Evolutionary conservation across 2,888 invertebrate genomes (phyloP).

Genomic region (Aphidoletes aphidimyza): DNA sequence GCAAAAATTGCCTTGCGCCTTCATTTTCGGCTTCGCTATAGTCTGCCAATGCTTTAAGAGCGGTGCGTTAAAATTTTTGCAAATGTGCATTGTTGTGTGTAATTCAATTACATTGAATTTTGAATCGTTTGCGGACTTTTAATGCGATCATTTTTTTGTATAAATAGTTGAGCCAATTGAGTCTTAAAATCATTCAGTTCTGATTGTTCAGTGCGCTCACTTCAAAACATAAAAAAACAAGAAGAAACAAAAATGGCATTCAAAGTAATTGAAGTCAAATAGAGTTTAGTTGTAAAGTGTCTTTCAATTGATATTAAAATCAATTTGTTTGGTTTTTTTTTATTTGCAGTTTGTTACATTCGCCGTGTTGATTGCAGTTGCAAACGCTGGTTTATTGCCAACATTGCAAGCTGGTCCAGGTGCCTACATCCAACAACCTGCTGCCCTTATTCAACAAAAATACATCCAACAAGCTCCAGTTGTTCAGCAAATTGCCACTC

Average conservation of each 20-base stretch:
- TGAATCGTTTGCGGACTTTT: neutral
- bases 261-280: constrained; percentile 61
- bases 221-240: neutral
- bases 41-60: neutral
- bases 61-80: neutral
- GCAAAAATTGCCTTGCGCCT: neutral
- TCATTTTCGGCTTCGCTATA: neutral
- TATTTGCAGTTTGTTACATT: constrained; percentile 57
- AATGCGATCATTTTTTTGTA: constrained; percentile 11
- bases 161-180: neutral
- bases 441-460: constrained; percentile 21
- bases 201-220: neutral
- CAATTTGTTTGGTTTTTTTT: constrained; percentile 4
- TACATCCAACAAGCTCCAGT: neutral
- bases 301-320: neutral
- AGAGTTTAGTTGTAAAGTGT: neutral
- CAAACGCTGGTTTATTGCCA: constrained; percentile 60
- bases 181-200: constrained; percentile 35
- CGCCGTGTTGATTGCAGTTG: constrained; percentile 60
- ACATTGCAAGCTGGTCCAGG: neutral
- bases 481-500: constrained; percentile 56
- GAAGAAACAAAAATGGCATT: constrained; percentile 62
- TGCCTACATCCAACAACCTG: constrained; percentile 15
- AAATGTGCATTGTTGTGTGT: constrained; percentile 43
- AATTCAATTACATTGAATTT: neutral